Conservation (phyloP, 2,113 vertebrate genomes). For the Haemorhous mexicanus region DNA sequence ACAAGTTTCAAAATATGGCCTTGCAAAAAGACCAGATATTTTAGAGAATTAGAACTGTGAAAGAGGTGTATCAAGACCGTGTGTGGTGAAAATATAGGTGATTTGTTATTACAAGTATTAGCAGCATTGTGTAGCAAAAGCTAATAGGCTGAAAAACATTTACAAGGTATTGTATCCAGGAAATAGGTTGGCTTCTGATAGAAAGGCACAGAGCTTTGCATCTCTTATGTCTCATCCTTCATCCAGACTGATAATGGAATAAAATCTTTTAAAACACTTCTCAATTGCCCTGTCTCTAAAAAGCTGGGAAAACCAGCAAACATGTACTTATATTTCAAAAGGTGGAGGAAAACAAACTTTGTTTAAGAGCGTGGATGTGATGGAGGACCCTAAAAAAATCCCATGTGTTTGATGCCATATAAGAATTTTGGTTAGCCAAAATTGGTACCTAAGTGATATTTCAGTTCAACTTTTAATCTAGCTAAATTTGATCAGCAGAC, state of each 20-base stretch:
- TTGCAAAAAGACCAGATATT: not conserved
- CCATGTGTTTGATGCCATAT: accelerated
- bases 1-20: not conserved
- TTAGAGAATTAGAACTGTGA: not conserved
- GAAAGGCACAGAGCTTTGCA: not conserved
- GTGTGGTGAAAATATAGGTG: not conserved
- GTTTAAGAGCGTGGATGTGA: not conserved
- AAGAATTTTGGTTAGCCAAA: not conserved
- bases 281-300: not conserved
- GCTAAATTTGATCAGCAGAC: not conserved
- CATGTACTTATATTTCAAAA: not conserved
- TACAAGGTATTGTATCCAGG: not conserved
- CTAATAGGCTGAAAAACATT: not conserved
- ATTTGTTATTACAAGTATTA: not conserved
- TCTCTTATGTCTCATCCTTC: not conserved
- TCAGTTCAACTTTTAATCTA: not conserved
- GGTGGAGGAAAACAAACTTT: not conserved
- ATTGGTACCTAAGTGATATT: not conserved
- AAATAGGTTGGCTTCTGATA: not conserved
- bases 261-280: not conserved
- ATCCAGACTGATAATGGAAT: not conserved
- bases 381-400: not conserved
- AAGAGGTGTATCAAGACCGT: not conserved
- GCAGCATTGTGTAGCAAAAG: not conserved
- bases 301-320: not conserved